Evolutionary conservation across 2,888 invertebrate genomes (phyloP), one percentile per base, ranked within the genome.

Genomic region (Ornithoptera priamus): DNA sequence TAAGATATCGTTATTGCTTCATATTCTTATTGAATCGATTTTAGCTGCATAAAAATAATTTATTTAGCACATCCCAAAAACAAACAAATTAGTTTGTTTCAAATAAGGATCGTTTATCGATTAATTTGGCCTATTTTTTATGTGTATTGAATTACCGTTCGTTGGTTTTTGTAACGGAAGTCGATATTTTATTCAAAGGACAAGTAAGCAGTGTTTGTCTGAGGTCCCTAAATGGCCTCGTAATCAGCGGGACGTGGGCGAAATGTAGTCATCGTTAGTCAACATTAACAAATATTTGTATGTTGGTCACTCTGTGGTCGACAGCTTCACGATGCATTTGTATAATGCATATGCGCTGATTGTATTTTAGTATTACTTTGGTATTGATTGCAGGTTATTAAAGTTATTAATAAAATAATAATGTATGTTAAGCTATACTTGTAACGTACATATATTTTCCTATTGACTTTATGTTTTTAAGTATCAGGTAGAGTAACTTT

Each of bases 121-220:
- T 76, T 76, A 77, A 72, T 80, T 80, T 71, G 73, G 72, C 66
- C 71, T 59, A 63, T 65, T 69, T 69, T 64, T 50, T 30, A 30
- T 77, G 79, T 73, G 65, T 81, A 79, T 81, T 80, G 73, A 81
- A 74, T 76, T 83, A 85, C 85, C 82, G 85, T 87, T 87, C 77
- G 79, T 83, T 78, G 78, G 77, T 80, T 77, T 80, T 76, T 80
- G 78, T 81, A 79, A 83, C 81, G 85, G 86, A 84, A 85, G 81
- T 81, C 74, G 79, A 81, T 88, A 86, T 84, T 83, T 80, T 83
- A 87, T 87, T 85, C 85, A 80, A 80, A 82, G 79, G 84, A 84
- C 80, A 76, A 79, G 74, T 75, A 78, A 77, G 76, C 75, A 77
- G 75, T 74, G 75, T 79, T 76, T 74, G 75, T 76, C 76, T 74